Evolutionary conservation across 1,140 invertebrate species (phyloP), one percentile per base, ranked within the genome.

Genomic region (Temnothorax nylanderi): DNA sequence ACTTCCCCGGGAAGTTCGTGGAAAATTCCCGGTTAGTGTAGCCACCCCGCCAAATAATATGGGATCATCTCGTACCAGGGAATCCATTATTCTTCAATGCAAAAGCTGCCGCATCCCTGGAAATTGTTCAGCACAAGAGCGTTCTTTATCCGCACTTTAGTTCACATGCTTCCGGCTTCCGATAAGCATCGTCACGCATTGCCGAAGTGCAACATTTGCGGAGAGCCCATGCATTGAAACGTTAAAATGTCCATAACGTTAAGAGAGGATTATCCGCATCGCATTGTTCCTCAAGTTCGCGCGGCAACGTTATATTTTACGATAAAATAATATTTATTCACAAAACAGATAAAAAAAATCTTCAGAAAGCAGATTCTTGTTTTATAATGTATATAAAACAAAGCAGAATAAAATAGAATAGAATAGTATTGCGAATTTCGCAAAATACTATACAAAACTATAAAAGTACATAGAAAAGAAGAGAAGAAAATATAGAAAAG

Each of bases 41-140:
- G 65, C 49, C 58, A 82, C 26, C 62, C 62, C 47, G 44, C 26
- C n/a, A 54, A 47, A 88, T 88, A 89, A 89, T 89, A 71, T 60
- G 74, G 69, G 88, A 89, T 90, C 89, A 87, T 84, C 86, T 88
- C 86, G 47, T 13, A 54, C 69, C 58, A 81, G 84, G 64, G 26
- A 81, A 90, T 86, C 84, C 58, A 90, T 87, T 90, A 88, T 91
- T 91, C 78, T 81, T 80, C 69, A 62, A 86, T 90, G 87, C 56
- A 69, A 86, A 88, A 74, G 76, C 56, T 86, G 65, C 54, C 89
- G 62, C 13, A 71, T n/a, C 21, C 41, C 44, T 67, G 32, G 56
- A 85, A 90, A 89, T 58, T 86, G 37, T 60, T 75, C 71, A 10
- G 41, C 21, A 37, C 3, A 32, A 86, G 47, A 76, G 49, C 26